These are phyloP conservation scores for Phasianus colchicus DNA, from an alignment of 2,113 vertebrate species.

Conservation along the genomic window DNA sequence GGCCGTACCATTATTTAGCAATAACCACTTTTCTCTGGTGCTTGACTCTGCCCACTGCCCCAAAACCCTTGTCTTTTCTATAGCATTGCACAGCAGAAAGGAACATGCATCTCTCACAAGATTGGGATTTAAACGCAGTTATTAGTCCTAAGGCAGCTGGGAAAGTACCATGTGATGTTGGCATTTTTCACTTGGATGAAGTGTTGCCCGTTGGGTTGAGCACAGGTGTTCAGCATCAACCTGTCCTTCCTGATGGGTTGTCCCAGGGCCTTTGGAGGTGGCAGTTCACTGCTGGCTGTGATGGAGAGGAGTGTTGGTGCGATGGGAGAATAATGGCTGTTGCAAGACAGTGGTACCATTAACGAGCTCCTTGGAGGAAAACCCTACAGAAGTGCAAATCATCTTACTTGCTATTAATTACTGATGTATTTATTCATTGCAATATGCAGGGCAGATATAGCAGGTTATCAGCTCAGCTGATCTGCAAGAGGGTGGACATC, in stretches of 20 bases:
- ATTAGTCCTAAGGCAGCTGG: background rate
- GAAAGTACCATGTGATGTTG: background rate
- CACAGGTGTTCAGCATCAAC: fast-evolving
- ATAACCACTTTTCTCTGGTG: conserved; percentile 57
- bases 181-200: background rate
- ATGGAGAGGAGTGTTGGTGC: background rate
- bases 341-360: background rate
- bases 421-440: conserved; percentile 1
- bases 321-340: background rate
- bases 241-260: background rate
- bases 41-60: background rate
- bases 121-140: background rate
- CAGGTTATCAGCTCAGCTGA: background rate
- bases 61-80: background rate
- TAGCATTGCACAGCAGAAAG: background rate
- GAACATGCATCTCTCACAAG: background rate
- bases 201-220: background rate
- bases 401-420: conserved; percentile 32
- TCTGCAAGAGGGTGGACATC: background rate
- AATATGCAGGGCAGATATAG: background rate
- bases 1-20: conserved; percentile 64
- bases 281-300: background rate
- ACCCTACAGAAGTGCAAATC: conserved; percentile 46
- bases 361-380: conserved; percentile 27
- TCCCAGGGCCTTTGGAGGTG: background rate